Percentiles rank a stretch among this genome's conserved stretches.
These are phyloP conservation scores for Coptodon bakossiorum DNA, from an alignment of 2,113 vertebrate genomes.

Conservation along the genomic window DNA sequence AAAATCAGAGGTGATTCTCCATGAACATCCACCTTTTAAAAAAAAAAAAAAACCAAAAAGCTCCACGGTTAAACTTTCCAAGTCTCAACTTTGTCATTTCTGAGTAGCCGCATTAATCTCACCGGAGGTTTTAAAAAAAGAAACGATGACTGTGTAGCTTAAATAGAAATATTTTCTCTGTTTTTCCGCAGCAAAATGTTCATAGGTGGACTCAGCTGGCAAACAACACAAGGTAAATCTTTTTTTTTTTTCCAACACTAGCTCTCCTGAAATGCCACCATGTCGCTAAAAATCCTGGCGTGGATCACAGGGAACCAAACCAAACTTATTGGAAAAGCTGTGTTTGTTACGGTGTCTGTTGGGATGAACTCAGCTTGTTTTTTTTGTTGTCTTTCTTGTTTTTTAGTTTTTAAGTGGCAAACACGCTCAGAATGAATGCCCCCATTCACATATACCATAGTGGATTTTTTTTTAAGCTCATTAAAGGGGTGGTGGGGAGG, in stretches of 20 bases:
- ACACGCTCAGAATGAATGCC: slow-evolving; percentile 29
- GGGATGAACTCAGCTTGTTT: not conserved
- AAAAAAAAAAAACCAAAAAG: not conserved
- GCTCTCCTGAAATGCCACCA: not conserved
- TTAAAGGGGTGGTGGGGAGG: not conserved
- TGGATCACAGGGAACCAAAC: not conserved
- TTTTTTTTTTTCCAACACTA: slow-evolving; percentile 13
- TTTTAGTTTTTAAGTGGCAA: not conserved
- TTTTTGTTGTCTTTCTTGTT: not conserved
- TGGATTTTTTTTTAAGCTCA: not conserved
- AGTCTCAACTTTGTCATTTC: not conserved
- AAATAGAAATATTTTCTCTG: slow-evolving; percentile 19
- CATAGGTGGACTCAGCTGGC: slow-evolving; percentile 95
- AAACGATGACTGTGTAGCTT: not conserved
- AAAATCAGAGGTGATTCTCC: slow-evolving; percentile 8
- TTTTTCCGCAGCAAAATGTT: slow-evolving; percentile 87
- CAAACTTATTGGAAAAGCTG: not conserved
- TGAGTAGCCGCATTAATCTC: not conserved
- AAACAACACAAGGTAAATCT: slow-evolving; percentile 92
- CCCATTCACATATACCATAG: slow-evolving; percentile 23
- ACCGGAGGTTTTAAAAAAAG: not conserved
- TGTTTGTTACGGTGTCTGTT: not conserved
- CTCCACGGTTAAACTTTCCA: not conserved
- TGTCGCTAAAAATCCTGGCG: slow-evolving; percentile 1
- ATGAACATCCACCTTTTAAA: not conserved